These are phyloP conservation scores for Drosophila ambigua DNA, from an alignment of 1,140 invertebrate genomes.

Conservation along the genomic window DNA sequence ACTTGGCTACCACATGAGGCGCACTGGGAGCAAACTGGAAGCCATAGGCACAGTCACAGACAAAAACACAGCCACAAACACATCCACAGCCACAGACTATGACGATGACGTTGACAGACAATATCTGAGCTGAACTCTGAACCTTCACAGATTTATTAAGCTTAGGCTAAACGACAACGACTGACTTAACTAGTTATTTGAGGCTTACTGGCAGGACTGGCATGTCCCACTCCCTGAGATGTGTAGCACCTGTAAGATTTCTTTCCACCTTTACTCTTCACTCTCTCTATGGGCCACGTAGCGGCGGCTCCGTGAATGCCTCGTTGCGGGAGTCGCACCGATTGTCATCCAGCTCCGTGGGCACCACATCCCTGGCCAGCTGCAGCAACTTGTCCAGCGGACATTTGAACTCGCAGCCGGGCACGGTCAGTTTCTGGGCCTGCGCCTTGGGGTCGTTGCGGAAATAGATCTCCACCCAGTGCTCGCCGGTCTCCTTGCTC, in stretches of 20 bases:
- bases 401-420: conserved; percentile 87
- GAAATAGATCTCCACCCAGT: conserved; percentile 86
- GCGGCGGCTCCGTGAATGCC: conserved; percentile 84
- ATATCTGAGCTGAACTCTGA: conserved; percentile 17
- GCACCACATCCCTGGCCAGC: conserved; percentile 85
- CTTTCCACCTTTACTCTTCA: conserved; percentile 5
- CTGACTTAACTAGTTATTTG: conserved; percentile 35
- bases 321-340: conserved; percentile 86
- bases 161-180: conserved; percentile 32
- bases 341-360: conserved; percentile 85
- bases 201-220: conserved; percentile 4
- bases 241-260: conserved; percentile 61
- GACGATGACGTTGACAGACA: conserved; percentile 39
- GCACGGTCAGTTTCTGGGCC: conserved; percentile 85
- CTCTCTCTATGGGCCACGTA: conserved; percentile 84
- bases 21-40: conserved; percentile 13
- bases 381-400: conserved; percentile 85
- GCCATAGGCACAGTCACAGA: background rate
- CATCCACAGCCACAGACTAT: conserved; percentile 3
- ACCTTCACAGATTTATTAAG: conserved; percentile 40
- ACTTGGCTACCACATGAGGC: conserved; percentile 75
- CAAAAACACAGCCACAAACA: background rate
- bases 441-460: conserved; percentile 85
- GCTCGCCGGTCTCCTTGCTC: conserved; percentile 83
- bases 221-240: conserved; percentile 60